Evolutionary conservation across 2,797 vertebrate genomes (phyloP), one percentile per base, ranked within the genome.

Genomic region (Sebastes miniatus): DNA sequence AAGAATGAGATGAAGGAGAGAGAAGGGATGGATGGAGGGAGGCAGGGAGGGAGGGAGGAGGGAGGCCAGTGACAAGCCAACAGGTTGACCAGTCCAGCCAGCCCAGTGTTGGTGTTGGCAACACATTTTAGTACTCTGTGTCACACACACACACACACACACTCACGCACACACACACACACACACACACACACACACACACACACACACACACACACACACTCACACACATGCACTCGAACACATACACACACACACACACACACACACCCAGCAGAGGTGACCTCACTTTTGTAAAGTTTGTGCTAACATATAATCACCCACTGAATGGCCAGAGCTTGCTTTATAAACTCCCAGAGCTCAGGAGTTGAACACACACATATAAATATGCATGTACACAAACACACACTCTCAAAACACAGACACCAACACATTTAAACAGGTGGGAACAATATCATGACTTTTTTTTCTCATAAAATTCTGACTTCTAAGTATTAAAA

Each of bases 241-340:
- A 32, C 32, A 32, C 32, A 10, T 0, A 34, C 32, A 34, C 34
- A 34, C n/a, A 39, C 62, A 43, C 63, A 43, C 65, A 29, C 43
- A 34, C n/a, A n/a, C 67, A 69, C 27, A 69, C 18, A 24, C 20
- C 66, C 69, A 65, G 64, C 57, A 84, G 87, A 80, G 76, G 89
- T 95, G 95, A 95, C 91, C 91, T 95, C 94, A 95, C 93, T 88
- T 93, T 90, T 94, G 94, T 95, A 93, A 94, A 92, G 94, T 93
- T 92, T 94, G 91, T 92, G 91, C 66, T 85, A 93, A 92, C 86
- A 90, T 88, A 91, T 94, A 95, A 95, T 94, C 92, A 93, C 91
- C 85, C 85, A 69, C 77, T 61, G 63, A 92, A 90, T 63, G 83
- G 76, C 84, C 80, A 81, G 83, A 61, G 81, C 39, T 25, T 62